phyloP scores from a whole-genome alignment of 2,797 vertebrate genomes.

The Amphiprion clarkii region DNA sequence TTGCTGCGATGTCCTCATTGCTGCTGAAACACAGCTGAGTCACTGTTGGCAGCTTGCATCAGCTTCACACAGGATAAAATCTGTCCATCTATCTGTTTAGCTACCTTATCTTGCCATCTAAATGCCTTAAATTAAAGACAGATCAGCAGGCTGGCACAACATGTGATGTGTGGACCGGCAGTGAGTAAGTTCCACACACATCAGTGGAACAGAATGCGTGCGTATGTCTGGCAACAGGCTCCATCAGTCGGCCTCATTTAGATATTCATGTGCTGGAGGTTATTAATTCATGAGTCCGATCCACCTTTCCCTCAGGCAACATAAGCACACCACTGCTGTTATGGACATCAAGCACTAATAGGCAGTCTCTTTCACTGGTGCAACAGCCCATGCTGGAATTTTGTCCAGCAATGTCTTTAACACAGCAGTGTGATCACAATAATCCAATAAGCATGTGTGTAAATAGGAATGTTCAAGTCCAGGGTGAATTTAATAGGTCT shows the following conservation, averaged over 20 bases:
- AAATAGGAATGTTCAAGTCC: constrained; percentile 1
- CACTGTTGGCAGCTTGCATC: constrained; percentile 25
- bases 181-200: constrained; percentile 31
- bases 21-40: constrained; percentile 30
- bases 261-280: constrained; percentile 50
- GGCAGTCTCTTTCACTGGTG: not conserved
- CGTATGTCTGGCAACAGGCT: constrained; percentile 38
- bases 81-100: not conserved
- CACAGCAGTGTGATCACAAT: constrained; percentile 6
- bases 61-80: constrained; percentile 21
- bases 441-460: constrained; percentile 16
- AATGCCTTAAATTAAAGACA: constrained; percentile 25
- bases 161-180: constrained; percentile 8
- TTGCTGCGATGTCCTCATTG: constrained; percentile 27
- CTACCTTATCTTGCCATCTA: not conserved
- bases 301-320: constrained; percentile 45
- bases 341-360: constrained; percentile 45
- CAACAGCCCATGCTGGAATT: constrained; percentile 27
- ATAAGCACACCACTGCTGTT: constrained; percentile 49
- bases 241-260: constrained; percentile 58
- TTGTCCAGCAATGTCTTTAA: constrained; percentile 28
- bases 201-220: constrained; percentile 7
- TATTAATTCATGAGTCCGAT: constrained; percentile 47
- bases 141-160: constrained; percentile 6
- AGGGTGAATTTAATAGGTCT: constrained; percentile 1